These are phyloP conservation scores for Knipowitschia caucasica DNA, from an alignment of 2,797 vertebrate genomes.

Conservation along the genomic window DNA sequence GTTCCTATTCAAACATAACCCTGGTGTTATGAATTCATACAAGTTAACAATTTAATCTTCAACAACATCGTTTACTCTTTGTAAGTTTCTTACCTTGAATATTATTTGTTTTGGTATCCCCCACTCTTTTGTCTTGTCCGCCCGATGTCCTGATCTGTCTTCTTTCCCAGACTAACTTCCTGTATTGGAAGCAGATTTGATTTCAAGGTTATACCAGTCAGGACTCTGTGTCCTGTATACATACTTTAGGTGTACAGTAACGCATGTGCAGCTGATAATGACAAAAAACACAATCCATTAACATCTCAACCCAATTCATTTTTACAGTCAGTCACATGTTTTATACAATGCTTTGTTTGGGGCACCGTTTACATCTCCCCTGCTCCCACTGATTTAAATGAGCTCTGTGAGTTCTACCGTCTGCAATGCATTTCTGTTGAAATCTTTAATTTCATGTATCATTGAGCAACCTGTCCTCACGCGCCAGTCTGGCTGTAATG, in stretches of 20 bases:
- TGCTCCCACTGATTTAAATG: slow-evolving; percentile 52
- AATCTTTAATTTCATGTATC: slow-evolving; percentile 80
- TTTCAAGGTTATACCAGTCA: slow-evolving; percentile 83
- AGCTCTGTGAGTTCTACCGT: slow-evolving; percentile 61
- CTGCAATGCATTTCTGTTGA: slow-evolving; percentile 54
- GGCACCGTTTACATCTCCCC: slow-evolving; percentile 53
- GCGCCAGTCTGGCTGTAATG: slow-evolving; percentile 50
- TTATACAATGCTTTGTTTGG: slow-evolving; percentile 13
- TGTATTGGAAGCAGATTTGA: slow-evolving; percentile 71
- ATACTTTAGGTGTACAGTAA: slow-evolving; percentile 22
- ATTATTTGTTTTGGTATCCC: background rate
- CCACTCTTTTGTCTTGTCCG: background rate
- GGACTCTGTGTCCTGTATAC: slow-evolving; percentile 46
- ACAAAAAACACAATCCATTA: slow-evolving; percentile 64
- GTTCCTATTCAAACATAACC: too few relatives aligned
- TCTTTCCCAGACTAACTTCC: slow-evolving; percentile 41
- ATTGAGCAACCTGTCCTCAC: slow-evolving; percentile 72
- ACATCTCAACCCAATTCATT: slow-evolving; percentile 47
- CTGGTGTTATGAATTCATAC: background rate
- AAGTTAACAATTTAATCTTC: too few relatives aligned
- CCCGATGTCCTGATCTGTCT: slow-evolving; percentile 25
- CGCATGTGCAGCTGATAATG: slow-evolving; percentile 38
- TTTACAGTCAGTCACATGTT: slow-evolving; percentile 22
- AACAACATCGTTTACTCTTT: too few relatives aligned
- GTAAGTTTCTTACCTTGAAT: too few relatives aligned